phyloP scores from a whole-genome alignment of 2,888 invertebrate genomes.

The Metellina segmentata region DNA sequence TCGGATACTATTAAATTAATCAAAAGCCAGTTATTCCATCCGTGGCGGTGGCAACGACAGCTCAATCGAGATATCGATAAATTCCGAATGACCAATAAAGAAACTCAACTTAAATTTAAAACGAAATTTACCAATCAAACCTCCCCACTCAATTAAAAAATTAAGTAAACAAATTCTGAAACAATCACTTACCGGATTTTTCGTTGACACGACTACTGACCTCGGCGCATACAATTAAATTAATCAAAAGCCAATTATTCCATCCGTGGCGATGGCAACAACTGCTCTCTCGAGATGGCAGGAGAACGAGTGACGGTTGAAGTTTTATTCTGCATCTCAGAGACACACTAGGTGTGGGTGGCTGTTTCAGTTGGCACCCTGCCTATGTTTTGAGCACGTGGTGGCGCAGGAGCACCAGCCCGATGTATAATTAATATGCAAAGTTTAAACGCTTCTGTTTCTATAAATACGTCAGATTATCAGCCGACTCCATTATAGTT shows the following conservation, averaged over 20 bases:
- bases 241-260: slow-evolving; percentile 42
- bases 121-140: too few species aligned
- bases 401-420: slow-evolving; percentile 18
- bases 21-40: too few species aligned
- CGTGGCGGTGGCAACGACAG: too few species aligned
- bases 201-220: neutral
- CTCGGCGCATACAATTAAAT: slow-evolving; percentile 25
- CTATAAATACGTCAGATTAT: slow-evolving; percentile 17
- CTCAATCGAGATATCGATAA: too few species aligned
- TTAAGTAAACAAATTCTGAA: too few species aligned
- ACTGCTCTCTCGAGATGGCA: slow-evolving; percentile 35
- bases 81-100: too few species aligned
- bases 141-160: too few species aligned
- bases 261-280: slow-evolving; percentile 38
- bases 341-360: slow-evolving; percentile 50
- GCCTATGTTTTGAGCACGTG: slow-evolving; percentile 64
- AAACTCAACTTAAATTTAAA: too few species aligned
- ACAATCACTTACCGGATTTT: too few species aligned
- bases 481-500: neutral
- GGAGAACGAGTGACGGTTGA: slow-evolving; percentile 33
- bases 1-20: too few species aligned
- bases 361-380: slow-evolving; percentile 64
- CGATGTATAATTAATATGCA: slow-evolving; percentile 41
- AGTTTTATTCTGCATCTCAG: slow-evolving; percentile 33
- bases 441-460: slow-evolving; percentile 13